phyloP scores from a whole-genome alignment of 2,797 vertebrate species.

The Sebastolobus altivelis region DNA sequence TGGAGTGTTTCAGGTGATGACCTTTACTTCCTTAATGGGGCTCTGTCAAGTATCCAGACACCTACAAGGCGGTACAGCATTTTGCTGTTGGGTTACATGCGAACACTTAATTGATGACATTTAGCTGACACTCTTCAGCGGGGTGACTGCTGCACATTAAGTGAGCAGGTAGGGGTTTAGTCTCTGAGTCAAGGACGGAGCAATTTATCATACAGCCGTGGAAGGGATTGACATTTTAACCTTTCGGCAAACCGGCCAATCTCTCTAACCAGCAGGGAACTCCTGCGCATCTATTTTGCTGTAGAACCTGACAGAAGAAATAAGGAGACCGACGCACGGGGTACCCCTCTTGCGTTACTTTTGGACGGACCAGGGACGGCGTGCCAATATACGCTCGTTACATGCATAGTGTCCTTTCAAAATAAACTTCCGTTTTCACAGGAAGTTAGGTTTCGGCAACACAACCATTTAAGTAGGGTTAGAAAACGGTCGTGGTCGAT shows the following conservation, averaged over 20 bases:
- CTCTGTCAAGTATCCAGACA: constrained; percentile 6
- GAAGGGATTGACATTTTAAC: constrained; percentile 16
- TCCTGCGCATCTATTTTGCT: neutral
- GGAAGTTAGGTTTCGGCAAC: too few species aligned
- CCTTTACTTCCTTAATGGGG: neutral
- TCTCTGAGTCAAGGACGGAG: neutral
- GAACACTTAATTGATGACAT: constrained; percentile 22
- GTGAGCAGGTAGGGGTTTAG: neutral
- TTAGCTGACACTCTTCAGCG: constrained; percentile 9
- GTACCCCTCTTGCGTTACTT: too few species aligned
- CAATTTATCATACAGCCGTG: constrained; percentile 13
- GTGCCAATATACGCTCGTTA: too few species aligned
- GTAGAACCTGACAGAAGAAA: neutral
- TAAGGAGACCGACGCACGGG: too few species aligned
- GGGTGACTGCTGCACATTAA: neutral
- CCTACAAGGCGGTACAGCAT: neutral
- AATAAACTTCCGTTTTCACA: too few species aligned
- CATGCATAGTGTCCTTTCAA: too few species aligned
- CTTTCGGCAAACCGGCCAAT: constrained; percentile 22
- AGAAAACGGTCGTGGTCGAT: too few species aligned
- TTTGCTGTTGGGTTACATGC: neutral
- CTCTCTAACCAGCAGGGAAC: neutral
- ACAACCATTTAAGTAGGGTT: too few species aligned
- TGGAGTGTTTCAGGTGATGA: neutral
- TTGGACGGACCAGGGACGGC: too few species aligned